Base-by-base conservation (phyloP, 2,888 invertebrate genomes). In the Rhogogaster chlorosoma region DNA sequence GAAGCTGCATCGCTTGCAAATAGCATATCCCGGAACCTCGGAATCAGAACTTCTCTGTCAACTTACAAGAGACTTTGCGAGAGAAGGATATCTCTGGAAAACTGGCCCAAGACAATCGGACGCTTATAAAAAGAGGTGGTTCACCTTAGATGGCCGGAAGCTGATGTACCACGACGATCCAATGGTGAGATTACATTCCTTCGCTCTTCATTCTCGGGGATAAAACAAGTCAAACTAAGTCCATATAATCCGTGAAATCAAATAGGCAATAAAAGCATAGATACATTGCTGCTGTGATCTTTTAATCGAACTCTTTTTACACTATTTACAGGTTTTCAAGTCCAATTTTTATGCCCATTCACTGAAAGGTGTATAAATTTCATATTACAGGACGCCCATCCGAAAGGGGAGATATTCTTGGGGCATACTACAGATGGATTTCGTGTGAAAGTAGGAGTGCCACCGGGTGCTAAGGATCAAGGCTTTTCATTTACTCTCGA, bases 111-210 rank as follows among this genome's bases (percentile, higher is more conserved):
- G 96, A 85, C 95, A 95, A 2, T 96, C 96, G 5, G 98, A 98
- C 91, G 97, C 97, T 0, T 98, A 97, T 91, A 96, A 97, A 88
- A 96, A 97, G 88, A 94, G 98, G 77, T 98, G 98, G 98, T 98
- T 98, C 92, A 98, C 98, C 0, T 93, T 98, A 70, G 98, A 98
- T 89, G 96, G 97, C 90, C 95, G 98, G 87, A 98, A 98, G 92
- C 94, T 98, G n/a, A 98, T 98, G 98, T 98, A 98, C 91, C 97
- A 98, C 90, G 97, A 98, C 91, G 97, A 98, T 90, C 97, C 97
- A 1, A 94, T 98, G 92, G 95, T 95, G 91, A 90, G 92, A 89
- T 70, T 32, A 32, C 7, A 6, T 36, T 45, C 18, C 1, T 73
- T 38, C 49, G 49, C n/a, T n/a, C 32, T 49, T 64, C 32, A 22